phyloP scores from a whole-genome alignment of 2,113 vertebrate genomes.

The Pomatostomus ruficeps region DNA sequence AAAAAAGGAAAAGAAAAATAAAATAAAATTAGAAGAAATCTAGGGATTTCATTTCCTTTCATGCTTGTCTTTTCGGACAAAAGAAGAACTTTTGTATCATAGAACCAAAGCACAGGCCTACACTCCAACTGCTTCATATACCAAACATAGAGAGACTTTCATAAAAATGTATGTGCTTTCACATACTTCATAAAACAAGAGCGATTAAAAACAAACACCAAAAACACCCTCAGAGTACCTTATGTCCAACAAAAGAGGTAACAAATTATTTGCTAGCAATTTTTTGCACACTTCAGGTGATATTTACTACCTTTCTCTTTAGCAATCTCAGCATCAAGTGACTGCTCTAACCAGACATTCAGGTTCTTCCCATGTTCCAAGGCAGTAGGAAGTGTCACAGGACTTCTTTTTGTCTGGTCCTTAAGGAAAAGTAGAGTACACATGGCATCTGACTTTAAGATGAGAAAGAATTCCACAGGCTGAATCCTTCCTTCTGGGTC shows the following conservation, averaged over 20 bases:
- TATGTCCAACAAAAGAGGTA: not conserved
- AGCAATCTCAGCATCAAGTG: not conserved
- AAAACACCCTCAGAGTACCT: not conserved
- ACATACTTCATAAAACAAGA: not conserved
- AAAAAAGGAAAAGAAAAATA: not conserved
- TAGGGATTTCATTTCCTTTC: not conserved
- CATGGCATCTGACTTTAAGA: not conserved
- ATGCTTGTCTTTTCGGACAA: not conserved
- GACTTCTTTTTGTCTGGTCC: not conserved
- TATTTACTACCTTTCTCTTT: not conserved
- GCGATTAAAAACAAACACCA: not conserved
- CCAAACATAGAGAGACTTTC: not conserved
- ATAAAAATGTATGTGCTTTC: not conserved
- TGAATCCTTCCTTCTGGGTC: not conserved
- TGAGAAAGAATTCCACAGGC: not conserved
- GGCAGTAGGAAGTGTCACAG: not conserved
- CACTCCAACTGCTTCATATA: not conserved
- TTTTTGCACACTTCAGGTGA: not conserved
- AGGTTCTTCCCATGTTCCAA: not conserved
- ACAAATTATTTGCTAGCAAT: not conserved
- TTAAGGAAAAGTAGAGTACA: not conserved
- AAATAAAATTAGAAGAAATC: not conserved
- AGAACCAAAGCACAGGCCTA: not conserved
- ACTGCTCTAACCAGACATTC: not conserved
- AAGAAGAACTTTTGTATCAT: not conserved